phyloP scores from a whole-genome alignment of 2,797 vertebrate species.

The Ambastaia sidthimunki region DNA sequence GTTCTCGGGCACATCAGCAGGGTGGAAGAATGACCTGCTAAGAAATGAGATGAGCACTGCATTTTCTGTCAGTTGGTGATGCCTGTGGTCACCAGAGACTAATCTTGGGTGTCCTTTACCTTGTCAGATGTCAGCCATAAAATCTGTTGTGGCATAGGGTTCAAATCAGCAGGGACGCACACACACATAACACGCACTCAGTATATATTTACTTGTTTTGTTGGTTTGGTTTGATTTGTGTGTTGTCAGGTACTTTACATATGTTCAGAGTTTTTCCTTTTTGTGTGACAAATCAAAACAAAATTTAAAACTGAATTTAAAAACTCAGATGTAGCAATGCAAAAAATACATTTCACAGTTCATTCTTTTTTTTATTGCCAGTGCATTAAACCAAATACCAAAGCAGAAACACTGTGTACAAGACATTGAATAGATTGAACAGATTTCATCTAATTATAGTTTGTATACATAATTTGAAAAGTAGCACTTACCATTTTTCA shows the following conservation, averaged over 20 bases:
- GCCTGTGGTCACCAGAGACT: slow-evolving; percentile 37
- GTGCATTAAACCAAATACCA: background rate
- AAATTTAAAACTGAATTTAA: background rate
- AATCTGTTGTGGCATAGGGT: slow-evolving; percentile 39
- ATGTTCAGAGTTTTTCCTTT: background rate
- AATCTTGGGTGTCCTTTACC: slow-evolving; percentile 37
- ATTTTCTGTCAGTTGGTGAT: slow-evolving; percentile 32
- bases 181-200: background rate
- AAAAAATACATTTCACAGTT: background rate
- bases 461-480: background rate
- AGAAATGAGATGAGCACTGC: slow-evolving; percentile 33
- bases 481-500: background rate
- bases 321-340: background rate
- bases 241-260: background rate
- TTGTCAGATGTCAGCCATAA: slow-evolving; percentile 41
- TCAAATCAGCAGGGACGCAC: slow-evolving; percentile 32
- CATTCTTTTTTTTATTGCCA: background rate
- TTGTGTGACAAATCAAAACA: background rate
- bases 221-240: slow-evolving; percentile 33
- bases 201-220: slow-evolving; percentile 15
- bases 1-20: background rate
- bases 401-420: background rate
- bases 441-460: background rate
- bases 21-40: slow-evolving; percentile 27
- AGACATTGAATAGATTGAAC: background rate